A percentile compares a stretch with the other conserved stretches of the same genome.
Evolutionary conservation across 2,888 invertebrate genomes (phyloP).

Genomic region (Pardosa pseudoannulata): DNA sequence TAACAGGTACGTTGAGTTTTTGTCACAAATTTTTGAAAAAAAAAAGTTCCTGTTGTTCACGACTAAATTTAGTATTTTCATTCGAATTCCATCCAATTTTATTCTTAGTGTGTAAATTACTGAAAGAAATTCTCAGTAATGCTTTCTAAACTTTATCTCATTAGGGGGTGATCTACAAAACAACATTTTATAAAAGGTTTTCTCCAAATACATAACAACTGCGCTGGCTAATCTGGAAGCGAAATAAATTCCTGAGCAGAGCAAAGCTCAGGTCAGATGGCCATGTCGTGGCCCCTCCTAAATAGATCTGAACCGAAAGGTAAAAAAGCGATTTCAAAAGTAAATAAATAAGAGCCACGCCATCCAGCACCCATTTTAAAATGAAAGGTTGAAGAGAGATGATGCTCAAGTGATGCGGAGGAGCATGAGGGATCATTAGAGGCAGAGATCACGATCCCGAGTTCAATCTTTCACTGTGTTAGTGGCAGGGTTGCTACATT

Average conservation of each 20-base stretch:
- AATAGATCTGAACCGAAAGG: slow-evolving; percentile 66
- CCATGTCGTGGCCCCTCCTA: slow-evolving; percentile 61
- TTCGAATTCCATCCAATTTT: no score
- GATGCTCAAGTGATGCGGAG: slow-evolving; percentile 65
- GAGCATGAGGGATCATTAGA: slow-evolving; percentile 71
- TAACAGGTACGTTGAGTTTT: no score
- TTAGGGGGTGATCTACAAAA: no score
- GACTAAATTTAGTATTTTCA: no score
- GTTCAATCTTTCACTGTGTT: slow-evolving; percentile 69
- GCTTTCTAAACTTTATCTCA: no score
- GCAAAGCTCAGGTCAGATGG: slow-evolving; percentile 50
- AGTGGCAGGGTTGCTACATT: slow-evolving; percentile 31
- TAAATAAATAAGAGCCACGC: slow-evolving; percentile 62
- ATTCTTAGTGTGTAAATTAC: no score
- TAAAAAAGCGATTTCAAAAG: slow-evolving; percentile 62
- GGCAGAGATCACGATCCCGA: slow-evolving; percentile 70
- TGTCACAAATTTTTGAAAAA: no score
- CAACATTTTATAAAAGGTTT: no score
- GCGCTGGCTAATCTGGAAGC: no score
- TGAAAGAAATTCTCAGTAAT: no score
- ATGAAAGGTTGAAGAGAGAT: slow-evolving; percentile 67
- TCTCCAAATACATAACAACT: neutral
- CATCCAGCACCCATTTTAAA: slow-evolving; percentile 67
- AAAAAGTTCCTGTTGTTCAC: no score
- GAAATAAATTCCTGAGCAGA: slow-evolving; percentile 13